Evolutionary conservation across 2,113 vertebrate species (phyloP).

Genomic region (Bombycilla garrulus): DNA sequence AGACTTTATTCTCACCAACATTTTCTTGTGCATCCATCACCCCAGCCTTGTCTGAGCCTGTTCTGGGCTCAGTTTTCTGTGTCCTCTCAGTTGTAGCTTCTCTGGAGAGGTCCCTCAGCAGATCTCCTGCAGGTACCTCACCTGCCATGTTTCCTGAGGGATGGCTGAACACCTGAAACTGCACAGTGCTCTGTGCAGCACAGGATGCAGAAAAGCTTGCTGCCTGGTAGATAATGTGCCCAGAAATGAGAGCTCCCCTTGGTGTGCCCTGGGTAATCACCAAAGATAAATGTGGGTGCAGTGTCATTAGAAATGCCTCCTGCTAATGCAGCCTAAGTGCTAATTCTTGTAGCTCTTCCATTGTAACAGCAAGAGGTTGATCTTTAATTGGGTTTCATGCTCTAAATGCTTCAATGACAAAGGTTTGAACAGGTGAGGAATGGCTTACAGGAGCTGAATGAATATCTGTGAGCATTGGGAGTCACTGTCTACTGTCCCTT

Average conservation of each 20-base stretch:
- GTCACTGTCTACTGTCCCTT: not conserved
- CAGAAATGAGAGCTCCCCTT: not conserved
- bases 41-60: not conserved
- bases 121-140: not conserved
- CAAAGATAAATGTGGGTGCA: slow-evolving; percentile 47
- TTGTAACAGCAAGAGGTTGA: slow-evolving; percentile 58
- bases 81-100: too few relatives aligned
- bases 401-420: slow-evolving; percentile 64
- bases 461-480: not conserved
- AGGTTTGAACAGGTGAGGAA: slow-evolving; percentile 64
- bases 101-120: not conserved
- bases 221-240: not conserved
- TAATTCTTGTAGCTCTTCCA: slow-evolving; percentile 62
- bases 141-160: not conserved
- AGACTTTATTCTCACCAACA: not conserved
- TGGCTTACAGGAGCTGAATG: slow-evolving; percentile 14
- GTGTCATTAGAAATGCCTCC: slow-evolving; percentile 12
- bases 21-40: not conserved
- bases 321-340: slow-evolving; percentile 66
- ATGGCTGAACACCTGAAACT: not conserved
- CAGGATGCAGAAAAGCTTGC: not conserved
- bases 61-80: not conserved
- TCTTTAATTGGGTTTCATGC: slow-evolving; percentile 71
- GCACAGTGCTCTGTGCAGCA: not conserved
- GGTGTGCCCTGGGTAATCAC: not conserved